Conservation (phyloP, 2,113 vertebrate species). For the Sprattus sprattus region DNA sequence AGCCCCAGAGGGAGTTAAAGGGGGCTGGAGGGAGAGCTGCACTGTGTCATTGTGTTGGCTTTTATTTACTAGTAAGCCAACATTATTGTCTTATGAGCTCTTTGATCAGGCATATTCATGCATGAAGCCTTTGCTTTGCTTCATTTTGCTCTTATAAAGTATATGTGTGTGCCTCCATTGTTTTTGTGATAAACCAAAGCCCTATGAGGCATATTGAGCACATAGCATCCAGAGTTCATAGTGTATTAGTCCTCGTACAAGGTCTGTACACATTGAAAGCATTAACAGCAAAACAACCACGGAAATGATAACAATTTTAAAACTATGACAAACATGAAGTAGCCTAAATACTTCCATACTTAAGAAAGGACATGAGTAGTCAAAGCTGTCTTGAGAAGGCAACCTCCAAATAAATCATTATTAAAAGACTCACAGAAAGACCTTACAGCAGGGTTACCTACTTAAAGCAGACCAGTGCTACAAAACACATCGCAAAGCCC, state of each 20-base stretch:
- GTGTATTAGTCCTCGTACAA: neutral
- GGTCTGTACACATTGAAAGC: constrained; percentile 13
- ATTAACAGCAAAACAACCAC: constrained; percentile 16
- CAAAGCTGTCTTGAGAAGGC: neutral
- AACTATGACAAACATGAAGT: constrained; percentile 17
- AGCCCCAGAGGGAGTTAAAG: neutral
- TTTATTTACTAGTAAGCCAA: no score
- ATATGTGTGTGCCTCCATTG: neutral
- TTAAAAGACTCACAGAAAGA: neutral
- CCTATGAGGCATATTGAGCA: neutral
- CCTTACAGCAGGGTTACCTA: neutral
- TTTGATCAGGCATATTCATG: neutral
- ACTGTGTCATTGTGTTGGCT: no score
- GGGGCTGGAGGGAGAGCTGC: no score
- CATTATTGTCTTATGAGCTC: no score
- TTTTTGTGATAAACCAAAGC: neutral
- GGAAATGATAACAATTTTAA: constrained; percentile 2
- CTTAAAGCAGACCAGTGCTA: neutral
- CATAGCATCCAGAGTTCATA: neutral
- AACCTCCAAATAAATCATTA: neutral
- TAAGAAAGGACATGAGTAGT: neutral
- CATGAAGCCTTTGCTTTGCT: neutral
- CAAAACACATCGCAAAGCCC: neutral
- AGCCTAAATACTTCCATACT: constrained; percentile 8
- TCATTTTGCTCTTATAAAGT: neutral